phyloP scores from a whole-genome alignment of 2,888 invertebrate species.

The Congeria kusceri region DNA sequence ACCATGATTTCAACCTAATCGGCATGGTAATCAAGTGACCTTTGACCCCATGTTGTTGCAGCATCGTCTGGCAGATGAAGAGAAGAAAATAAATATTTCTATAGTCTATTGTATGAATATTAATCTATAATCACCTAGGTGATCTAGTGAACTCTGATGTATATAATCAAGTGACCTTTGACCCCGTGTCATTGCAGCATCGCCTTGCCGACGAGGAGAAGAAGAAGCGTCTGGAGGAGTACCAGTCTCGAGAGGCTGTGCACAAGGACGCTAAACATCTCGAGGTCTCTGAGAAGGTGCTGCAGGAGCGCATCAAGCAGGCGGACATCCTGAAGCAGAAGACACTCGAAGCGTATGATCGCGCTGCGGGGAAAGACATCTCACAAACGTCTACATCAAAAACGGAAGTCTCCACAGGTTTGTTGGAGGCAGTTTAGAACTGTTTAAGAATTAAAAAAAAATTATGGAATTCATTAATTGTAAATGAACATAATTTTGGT shows the following conservation, averaged over 20 bases:
- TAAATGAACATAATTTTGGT: too few relatives aligned
- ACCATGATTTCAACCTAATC: too few relatives aligned
- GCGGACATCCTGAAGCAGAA: slow-evolving; percentile 83
- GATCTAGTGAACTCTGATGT: too few relatives aligned
- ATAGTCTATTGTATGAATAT: too few relatives aligned
- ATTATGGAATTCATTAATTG: too few relatives aligned
- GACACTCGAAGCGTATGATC: slow-evolving; percentile 77
- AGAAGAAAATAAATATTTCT: too few relatives aligned
- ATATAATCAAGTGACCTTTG: too few relatives aligned
- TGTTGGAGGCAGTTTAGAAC: too few relatives aligned
- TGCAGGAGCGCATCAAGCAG: slow-evolving; percentile 68
- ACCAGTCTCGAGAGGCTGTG: slow-evolving; percentile 45
- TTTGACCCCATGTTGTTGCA: too few relatives aligned
- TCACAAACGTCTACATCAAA: slow-evolving; percentile 41
- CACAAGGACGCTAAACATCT: slow-evolving; percentile 43
- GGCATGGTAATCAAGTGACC: too few relatives aligned
- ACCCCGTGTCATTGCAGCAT: slow-evolving; percentile 47
- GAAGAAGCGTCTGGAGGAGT: slow-evolving; percentile 74
- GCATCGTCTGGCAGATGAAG: slow-evolving; percentile 73
- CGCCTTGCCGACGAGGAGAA: slow-evolving; percentile 78
- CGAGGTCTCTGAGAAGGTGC: slow-evolving; percentile 19
- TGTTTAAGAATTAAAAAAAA: too few relatives aligned
- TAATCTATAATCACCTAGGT: too few relatives aligned
- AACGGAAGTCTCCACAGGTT: background rate
- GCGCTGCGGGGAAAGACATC: slow-evolving; percentile 54